These are phyloP conservation scores for Sebastes vulpes DNA, from an alignment of 2,797 vertebrate genomes.

Conservation along the genomic window DNA sequence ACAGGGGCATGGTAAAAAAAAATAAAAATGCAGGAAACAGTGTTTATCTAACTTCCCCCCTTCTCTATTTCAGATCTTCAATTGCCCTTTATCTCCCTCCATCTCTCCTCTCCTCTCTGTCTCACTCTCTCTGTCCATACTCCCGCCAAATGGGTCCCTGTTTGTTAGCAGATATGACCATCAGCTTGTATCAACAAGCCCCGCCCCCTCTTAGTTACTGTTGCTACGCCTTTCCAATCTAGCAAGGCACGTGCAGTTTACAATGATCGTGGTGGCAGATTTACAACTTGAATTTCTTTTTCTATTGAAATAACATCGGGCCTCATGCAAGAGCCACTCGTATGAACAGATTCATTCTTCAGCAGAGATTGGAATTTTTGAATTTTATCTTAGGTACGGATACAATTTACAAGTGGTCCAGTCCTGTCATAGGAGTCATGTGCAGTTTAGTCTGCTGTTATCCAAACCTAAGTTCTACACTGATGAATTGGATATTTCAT, in stretches of 20 bases:
- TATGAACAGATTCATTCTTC: too few species aligned
- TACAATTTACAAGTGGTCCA: too few species aligned
- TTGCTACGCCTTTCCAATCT: neutral
- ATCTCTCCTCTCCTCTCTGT: constrained; percentile 4
- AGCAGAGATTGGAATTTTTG: too few species aligned
- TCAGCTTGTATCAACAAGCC: constrained; percentile 26
- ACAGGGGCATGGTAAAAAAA: neutral
- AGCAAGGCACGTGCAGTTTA: neutral
- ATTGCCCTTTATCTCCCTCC: constrained; percentile 46
- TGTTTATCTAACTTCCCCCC: constrained; percentile 54
- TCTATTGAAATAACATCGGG: neutral
- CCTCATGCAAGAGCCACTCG: too few species aligned
- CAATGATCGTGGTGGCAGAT: neutral
- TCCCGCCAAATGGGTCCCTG: constrained; percentile 9
- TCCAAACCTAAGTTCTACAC: too few species aligned
- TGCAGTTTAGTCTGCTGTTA: too few species aligned
- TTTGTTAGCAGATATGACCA: constrained; percentile 33
- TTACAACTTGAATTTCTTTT: neutral
- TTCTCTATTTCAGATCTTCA: constrained; percentile 39
- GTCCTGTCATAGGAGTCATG: too few species aligned
- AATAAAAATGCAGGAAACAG: neutral
- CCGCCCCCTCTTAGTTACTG: neutral
- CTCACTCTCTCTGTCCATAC: constrained; percentile 15
- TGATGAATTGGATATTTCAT: too few species aligned
- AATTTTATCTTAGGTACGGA: too few species aligned